Base-by-base conservation (phyloP, 1,140 invertebrate genomes). In the Drosophila mayri region DNA sequence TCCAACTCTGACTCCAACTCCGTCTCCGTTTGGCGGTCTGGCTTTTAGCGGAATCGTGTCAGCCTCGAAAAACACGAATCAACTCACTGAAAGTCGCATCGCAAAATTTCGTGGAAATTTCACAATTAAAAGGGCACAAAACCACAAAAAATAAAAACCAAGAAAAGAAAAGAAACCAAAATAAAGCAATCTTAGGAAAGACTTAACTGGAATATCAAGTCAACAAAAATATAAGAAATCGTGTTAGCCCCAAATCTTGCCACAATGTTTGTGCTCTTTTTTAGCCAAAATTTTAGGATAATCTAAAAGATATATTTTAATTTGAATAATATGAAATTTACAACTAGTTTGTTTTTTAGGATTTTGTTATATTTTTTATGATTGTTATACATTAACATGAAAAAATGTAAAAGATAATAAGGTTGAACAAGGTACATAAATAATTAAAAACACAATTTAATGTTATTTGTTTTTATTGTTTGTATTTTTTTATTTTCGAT, bases 71-170 rank as follows among this genome's bases (percentile, higher is more conserved):
- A 88, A 84, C 80, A 84, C 77, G 79, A 87, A 87, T 60, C 68
- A 73, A 73, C 47, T 67, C 47, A 79, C 76, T 41, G 55, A 87
- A 87, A 73, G 76, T 80, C 62, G 84, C 67, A 70, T 64, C 80
- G 84, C 76, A 77, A 77, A 76, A 84, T 88, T 88, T 88, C 84
- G 84, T 88, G 84, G 84, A 88, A 88, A 81, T 88, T 88, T 88
- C 84, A 88, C 84, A 88, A 88, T 88, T 88, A 88, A 90, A 86
- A 85, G 52, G 74, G 67, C 78, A 85, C 64, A 85, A 46, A 88
- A 64, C 43, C 30, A 52, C 49, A 73, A 71, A 72, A 71, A 32
- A 41, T 46, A 11, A n/a, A 18, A 32, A 37, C 28, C 6, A 71
- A 25, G 3, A 3, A 18, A 71, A 25, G 3, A 3, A 18, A 38